These are phyloP conservation scores for Heliconius congener DNA, from an alignment of 1,140 invertebrate species.

Conservation along the genomic window DNA sequence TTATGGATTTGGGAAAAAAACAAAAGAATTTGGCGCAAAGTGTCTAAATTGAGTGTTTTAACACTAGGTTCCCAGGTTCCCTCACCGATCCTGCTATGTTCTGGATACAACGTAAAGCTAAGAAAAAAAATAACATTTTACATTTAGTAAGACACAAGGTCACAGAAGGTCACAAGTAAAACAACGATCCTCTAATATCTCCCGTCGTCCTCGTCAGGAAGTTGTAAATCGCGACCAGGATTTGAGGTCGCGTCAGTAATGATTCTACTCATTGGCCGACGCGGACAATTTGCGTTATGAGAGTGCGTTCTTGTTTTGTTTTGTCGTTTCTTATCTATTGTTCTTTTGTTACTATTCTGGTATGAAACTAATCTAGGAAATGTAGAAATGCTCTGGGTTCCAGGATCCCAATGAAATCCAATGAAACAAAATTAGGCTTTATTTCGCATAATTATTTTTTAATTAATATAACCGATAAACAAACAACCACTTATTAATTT, in stretches of 20 bases:
- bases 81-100: too few species aligned
- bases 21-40: too few species aligned
- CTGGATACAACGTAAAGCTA: too few species aligned
- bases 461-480: too few species aligned
- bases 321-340: background rate
- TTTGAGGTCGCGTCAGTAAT: slow-evolving; percentile 20
- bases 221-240: slow-evolving; percentile 20
- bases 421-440: too few species aligned
- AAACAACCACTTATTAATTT: too few species aligned
- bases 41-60: too few species aligned
- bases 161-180: background rate
- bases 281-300: slow-evolving; percentile 1
- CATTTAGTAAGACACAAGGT: background rate
- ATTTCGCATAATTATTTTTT: too few species aligned
- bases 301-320: background rate
- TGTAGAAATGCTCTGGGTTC: background rate
- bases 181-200: background rate
- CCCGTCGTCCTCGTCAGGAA: background rate
- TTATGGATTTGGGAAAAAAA: too few species aligned
- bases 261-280: background rate
- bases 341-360: background rate
- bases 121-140: background rate
- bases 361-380: background rate
- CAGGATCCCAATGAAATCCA: too few species aligned
- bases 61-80: too few species aligned